Base-by-base conservation (phyloP, 2,113 vertebrate genomes). In the Dolichotis patagonum region DNA sequence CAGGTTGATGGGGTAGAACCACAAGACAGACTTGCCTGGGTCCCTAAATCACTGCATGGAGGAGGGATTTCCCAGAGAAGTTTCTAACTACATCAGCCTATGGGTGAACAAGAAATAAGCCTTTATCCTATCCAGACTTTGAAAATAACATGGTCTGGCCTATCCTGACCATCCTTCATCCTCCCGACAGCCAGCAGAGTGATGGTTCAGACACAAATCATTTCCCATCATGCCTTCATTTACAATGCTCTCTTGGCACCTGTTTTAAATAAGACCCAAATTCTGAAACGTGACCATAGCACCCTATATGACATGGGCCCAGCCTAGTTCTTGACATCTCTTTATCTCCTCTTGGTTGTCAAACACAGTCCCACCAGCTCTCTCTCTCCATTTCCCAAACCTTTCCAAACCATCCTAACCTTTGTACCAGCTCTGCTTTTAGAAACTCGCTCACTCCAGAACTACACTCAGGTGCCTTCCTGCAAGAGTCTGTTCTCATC, bases 201-300 rank as follows among this genome's bases (percentile, higher is more conserved):
- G 28, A 67, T 60, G 80, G 82, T 97, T 91, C 86, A 87, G 67
- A 95, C 63, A 69, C 28, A 54, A 49, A 52, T 82, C 12, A 65
- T 62, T 85, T 94, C 75, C 38, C 69, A 54, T 35, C 28, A 91
- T 28, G 62, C 14, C 60, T 43, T 90, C 65, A 63, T 83, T 69
- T 83, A 92, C 86, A 95, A 91, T 35, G 65, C 22, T 83, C 78
- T 73, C 46, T 69, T 73, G 52, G 35, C 49, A 89, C 73, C 38
- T 67, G 75, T 49, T 91, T 91, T 88, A 97, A 92, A 73, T 85
- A 85, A 88, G 38, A 81, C 30, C 35, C 12, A 46, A 62, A 85
- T 17, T 62, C 49, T 83, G 78, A 85, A 93, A 22, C 3, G 13
- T 12, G 16, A 60, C 63, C 60, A 54, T 19, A 71, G 5, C 35